Conservation (phyloP, 2,888 invertebrate species). For the Beris morrisii region DNA sequence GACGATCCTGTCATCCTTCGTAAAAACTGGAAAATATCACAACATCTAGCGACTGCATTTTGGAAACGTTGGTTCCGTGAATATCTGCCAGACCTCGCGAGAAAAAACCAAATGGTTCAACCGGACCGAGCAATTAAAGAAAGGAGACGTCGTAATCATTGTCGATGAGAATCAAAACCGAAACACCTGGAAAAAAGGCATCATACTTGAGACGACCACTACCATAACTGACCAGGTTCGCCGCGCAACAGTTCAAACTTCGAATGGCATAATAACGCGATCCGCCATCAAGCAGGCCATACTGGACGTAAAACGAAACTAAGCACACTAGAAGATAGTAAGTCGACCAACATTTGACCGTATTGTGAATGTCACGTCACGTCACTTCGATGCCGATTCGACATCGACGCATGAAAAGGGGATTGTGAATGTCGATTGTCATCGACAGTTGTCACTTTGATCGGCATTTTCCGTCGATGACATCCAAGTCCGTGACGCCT, state of each 20-base stretch:
- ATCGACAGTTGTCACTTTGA: no score
- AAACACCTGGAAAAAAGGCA: slow-evolving; percentile 39
- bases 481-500: no score
- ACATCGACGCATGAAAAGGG: no score
- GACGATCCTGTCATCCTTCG: slow-evolving; percentile 34
- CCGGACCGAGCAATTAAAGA: slow-evolving; percentile 28
- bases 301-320: no score
- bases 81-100: slow-evolving; percentile 40
- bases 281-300: no score
- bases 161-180: slow-evolving; percentile 35
- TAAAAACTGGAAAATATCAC: slow-evolving; percentile 36
- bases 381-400: no score
- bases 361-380: no score
- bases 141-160: slow-evolving; percentile 38
- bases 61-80: slow-evolving; percentile 41
- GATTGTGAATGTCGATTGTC: no score
- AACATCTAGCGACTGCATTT: slow-evolving; percentile 30
- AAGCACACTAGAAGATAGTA: no score
- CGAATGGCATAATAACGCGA: background rate
- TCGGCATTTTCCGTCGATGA: no score
- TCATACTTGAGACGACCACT: slow-evolving; percentile 15
- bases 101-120: slow-evolving; percentile 38
- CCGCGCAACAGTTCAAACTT: slow-evolving; percentile 14
- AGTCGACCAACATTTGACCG: no score
- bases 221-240: slow-evolving; percentile 35